phyloP scores from a whole-genome alignment of 2,113 vertebrate genomes.

The Micronycteris hirsuta region DNA sequence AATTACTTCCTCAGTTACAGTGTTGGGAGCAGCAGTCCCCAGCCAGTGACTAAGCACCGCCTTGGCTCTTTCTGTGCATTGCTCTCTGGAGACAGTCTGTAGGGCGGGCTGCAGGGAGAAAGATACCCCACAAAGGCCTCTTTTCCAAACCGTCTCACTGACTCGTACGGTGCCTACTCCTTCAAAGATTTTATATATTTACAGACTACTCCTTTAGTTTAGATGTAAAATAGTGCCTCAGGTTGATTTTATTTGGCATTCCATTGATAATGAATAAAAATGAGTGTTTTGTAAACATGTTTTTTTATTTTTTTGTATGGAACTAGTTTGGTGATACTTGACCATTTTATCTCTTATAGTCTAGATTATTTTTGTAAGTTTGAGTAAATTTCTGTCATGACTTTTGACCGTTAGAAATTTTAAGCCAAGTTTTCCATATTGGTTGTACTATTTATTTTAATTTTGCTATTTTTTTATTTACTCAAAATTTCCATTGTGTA shows the following conservation, averaged over 20 bases:
- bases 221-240: neutral
- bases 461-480: neutral
- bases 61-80: neutral
- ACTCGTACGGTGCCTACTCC: neutral
- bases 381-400: neutral
- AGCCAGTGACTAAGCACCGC: neutral
- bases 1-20: neutral
- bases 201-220: neutral
- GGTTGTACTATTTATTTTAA: neutral
- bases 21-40: neutral
- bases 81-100: neutral
- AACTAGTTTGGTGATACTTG: neutral
- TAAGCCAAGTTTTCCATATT: neutral
- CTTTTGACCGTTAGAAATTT: constrained; percentile 5
- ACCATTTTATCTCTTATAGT: neutral
- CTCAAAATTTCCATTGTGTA: neutral
- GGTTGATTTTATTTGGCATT: neutral
- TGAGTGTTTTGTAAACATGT: neutral
- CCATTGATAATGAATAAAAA: constrained; percentile 38
- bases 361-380: constrained; percentile 16
- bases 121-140: neutral
- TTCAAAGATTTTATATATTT: neutral
- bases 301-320: neutral
- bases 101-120: neutral
- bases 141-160: neutral